phyloP scores from a whole-genome alignment of 2,888 invertebrate genomes.

The Leucophora obtusa region DNA sequence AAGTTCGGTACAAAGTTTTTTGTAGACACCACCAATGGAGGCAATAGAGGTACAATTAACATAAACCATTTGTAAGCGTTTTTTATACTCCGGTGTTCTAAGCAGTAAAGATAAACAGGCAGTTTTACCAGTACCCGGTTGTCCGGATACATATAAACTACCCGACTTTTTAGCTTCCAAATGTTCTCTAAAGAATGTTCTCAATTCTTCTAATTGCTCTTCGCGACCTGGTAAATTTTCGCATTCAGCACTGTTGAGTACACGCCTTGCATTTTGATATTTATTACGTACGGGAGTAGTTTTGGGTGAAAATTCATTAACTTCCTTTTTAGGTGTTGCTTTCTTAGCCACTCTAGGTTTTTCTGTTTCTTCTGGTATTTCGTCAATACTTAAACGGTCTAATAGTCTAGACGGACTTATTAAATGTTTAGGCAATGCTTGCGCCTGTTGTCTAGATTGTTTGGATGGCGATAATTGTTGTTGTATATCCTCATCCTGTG shows the following conservation, averaged over 20 bases:
- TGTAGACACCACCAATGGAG: constrained; percentile 89
- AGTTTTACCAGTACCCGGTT: constrained; percentile 97
- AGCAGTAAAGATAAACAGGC: constrained; percentile 89
- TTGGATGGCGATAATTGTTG: constrained; percentile 75
- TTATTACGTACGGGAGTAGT: constrained; percentile 70
- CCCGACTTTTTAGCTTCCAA: constrained; percentile 84
- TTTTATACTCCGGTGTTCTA: constrained; percentile 80
- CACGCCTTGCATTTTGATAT: constrained; percentile 77
- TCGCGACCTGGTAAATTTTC: constrained; percentile 87
- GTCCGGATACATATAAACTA: constrained; percentile 95
- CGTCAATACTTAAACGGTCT: constrained; percentile 76
- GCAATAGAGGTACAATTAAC: constrained; percentile 93
- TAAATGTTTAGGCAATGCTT: constrained; percentile 66
- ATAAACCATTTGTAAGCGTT: constrained; percentile 81
- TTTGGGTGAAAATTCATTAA: neutral
- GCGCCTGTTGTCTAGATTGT: constrained; percentile 68
- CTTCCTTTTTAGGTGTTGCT: neutral
- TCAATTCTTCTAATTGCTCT: constrained; percentile 84
- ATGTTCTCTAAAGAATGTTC: constrained; percentile 84
- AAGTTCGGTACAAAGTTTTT: constrained; percentile 87
- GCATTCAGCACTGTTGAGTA: constrained; percentile 78
- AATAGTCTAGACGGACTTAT: constrained; percentile 75
- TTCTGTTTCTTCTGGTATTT: constrained; percentile 53
- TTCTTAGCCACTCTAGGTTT: constrained; percentile 14
- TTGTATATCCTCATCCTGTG: constrained; percentile 54